Percentiles rank a stretch among this genome's conserved stretches.
These are phyloP conservation scores for Sigmodon hispidus DNA, from an alignment of 2,113 vertebrate genomes.

Conservation along the genomic window DNA sequence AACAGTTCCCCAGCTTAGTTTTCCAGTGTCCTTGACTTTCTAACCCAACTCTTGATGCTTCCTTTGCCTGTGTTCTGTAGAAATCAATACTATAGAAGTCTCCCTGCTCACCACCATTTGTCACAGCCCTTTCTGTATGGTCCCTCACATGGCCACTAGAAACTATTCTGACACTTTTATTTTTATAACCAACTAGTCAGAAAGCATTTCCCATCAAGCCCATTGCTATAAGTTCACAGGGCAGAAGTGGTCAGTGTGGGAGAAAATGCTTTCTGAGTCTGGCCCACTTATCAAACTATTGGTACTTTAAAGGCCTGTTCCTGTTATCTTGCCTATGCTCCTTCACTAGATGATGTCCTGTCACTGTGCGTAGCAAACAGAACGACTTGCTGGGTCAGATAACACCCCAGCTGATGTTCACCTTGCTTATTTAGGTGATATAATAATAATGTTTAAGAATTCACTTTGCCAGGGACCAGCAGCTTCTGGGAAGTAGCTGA, in stretches of 20 bases:
- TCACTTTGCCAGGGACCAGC: background rate
- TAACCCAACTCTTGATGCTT: background rate
- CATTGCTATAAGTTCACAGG: background rate
- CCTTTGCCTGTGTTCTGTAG: background rate
- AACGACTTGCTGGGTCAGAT: background rate
- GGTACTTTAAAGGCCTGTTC: background rate
- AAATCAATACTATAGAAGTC: background rate
- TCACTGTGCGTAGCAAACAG: background rate
- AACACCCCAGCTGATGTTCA: background rate
- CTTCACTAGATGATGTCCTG: background rate
- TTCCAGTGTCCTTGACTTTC: background rate
- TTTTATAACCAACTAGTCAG: background rate
- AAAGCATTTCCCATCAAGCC: background rate
- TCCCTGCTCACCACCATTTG: background rate
- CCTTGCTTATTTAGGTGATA: background rate
- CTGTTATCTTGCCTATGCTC: background rate
- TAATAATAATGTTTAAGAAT: background rate
- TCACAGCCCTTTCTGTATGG: background rate
- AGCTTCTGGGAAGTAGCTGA: background rate
- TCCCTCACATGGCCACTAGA: background rate
- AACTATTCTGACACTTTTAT: background rate
- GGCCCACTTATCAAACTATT: background rate
- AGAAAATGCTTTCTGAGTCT: background rate
- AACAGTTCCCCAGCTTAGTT: constrained; percentile 6
- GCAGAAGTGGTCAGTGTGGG: background rate